Base-by-base conservation (phyloP, 2,888 invertebrate species). In the Taphrorychus bicolor region DNA sequence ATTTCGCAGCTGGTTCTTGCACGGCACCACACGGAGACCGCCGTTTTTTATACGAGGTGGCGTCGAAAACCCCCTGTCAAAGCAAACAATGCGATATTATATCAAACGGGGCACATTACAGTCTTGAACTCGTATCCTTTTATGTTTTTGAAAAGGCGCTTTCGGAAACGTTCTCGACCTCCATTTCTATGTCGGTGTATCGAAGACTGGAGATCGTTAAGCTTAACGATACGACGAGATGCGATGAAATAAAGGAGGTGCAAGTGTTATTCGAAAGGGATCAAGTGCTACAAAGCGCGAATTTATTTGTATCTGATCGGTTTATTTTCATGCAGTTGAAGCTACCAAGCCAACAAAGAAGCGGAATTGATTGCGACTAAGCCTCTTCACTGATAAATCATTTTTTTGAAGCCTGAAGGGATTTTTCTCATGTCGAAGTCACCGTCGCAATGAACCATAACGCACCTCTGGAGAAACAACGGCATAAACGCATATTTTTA, bases 181-280 rank as follows among this genome's bases (percentile, higher is more conserved):
- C 59, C 59, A 54, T 65, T 65, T 65, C 59, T 65, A 65, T 22
- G 54, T 59, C 53, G 65, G 59, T 59, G 14, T 59, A 59, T 77
- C 76, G 76, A 14, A 79, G 77, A 79, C 77, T 77, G 74, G 74
- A 76, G 79, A 77, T 79, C 79, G 77, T 80, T 80, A 79, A 74
- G 76, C 77, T 76, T 79, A 80, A 80, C 78, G 78, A 78, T 76
- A 77, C 79, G 79, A 79, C 59, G 18, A 79, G 79, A 78, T 40
- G 57, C 21, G 61, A 60, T 56, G 51, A 32, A 52, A 57, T 61
- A 61, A 61, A 66, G 45, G 57, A 59, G 59, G 54, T 65, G 59
- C 51, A 21, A 51, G 51, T 51, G 21, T 9, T 51, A 51, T 51
- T 51, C 22, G 51, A 54, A 54, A 54, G 7, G 32, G 54, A 54